Evolutionary conservation across 2,888 invertebrate genomes (phyloP).

Genomic region (Plebejus argus): DNA sequence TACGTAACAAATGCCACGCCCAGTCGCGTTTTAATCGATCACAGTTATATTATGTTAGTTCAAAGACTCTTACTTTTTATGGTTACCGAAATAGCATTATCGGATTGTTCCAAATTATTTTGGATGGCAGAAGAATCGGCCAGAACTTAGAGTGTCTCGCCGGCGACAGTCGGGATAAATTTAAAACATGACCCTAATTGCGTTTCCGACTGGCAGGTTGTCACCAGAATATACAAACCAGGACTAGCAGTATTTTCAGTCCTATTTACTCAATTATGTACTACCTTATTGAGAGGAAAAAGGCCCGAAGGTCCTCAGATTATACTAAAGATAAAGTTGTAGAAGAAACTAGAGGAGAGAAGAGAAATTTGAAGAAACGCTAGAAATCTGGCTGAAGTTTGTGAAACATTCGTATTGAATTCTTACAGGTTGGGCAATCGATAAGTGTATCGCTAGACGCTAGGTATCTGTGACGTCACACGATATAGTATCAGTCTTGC

Average conservation of each 20-base stretch:
- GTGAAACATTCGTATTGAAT: background rate
- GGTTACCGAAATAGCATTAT: background rate
- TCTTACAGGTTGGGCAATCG: slow-evolving; percentile 3
- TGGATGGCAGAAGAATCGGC: background rate
- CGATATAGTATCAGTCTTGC: background rate
- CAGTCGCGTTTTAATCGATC: background rate
- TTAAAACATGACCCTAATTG: slow-evolving; percentile 14
- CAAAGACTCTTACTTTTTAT: background rate
- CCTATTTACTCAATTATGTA: background rate
- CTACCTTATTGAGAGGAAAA: background rate
- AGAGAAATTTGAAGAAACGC: background rate
- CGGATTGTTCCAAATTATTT: background rate
- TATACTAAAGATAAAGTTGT: background rate
- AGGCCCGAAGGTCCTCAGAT: too few relatives aligned
- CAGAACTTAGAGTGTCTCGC: background rate
- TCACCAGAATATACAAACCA: background rate
- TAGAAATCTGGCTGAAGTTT: background rate
- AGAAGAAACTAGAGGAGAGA: too few relatives aligned
- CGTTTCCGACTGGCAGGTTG: slow-evolving; percentile 9
- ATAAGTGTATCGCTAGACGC: background rate
- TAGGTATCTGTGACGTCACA: slow-evolving; percentile 13
- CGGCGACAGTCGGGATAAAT: background rate
- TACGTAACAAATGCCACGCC: background rate
- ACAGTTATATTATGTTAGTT: background rate
- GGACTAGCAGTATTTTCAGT: background rate